Evolutionary conservation across 1,140 invertebrate species (phyloP), one percentile per base, ranked within the genome.

Genomic region (Aphelenchoides fujianensis): DNA sequence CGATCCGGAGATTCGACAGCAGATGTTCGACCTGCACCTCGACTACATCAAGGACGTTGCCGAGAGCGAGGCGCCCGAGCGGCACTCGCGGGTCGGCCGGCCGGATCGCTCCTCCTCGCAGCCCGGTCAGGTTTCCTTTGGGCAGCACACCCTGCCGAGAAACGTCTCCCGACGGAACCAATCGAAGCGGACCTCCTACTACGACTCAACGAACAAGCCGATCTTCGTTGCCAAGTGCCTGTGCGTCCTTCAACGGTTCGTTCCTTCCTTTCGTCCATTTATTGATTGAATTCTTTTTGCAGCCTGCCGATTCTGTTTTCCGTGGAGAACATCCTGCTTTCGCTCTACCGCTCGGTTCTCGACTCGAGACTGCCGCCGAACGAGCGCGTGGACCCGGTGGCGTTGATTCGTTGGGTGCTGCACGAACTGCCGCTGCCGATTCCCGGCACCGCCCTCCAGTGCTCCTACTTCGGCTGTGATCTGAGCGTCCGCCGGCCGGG

Each of bases 171-270:
- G 62, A 76, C 79, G 57, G 73, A 66, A 89, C 90, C 35, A 90
- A 90, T 71, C 88, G 90, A 80, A 91, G 89, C 79, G 75, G 55
- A 76, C 74, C 5, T 77, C 80, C 31, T 94, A 92, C 80, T 98
- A 95, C 86, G 93, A 97, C 86, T 90, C 92, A 78, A 90, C 90
- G 84, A 93, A 92, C 88, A 94, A 97, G 86, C 91, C 91, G 86
- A 88, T 97, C 72, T 92, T 91, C 88, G 94, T 95, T 77, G 92
- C 92, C 74, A 98, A 97, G 89, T 92, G 91, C 86, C 93, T 98
- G 84, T 90, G 90, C 69, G 16, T 70, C 2, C 48, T 82, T 23
- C 61, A 57, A 34, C 3, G 75, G 23, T 70, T 71, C 5, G 2
- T 63, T 3, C 23, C 5, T 30, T 7, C 5, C 5, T 59, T 59